Evolutionary conservation across 1,140 invertebrate genomes (phyloP).

Genomic region (Heliconius himera): DNA sequence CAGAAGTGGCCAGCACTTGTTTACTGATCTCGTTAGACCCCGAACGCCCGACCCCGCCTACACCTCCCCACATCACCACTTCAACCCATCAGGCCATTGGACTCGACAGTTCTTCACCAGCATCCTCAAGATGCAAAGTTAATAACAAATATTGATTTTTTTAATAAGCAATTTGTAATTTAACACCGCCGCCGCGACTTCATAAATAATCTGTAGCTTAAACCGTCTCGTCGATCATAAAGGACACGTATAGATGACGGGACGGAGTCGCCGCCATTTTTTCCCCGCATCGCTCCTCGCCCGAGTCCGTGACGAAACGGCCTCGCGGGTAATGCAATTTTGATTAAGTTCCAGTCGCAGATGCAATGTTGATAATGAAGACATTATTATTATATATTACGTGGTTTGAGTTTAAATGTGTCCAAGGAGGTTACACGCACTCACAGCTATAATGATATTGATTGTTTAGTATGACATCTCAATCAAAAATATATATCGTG

Average conservation of each 20-base stretch:
- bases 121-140: slow-evolving; percentile 38
- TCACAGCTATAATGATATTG: neutral
- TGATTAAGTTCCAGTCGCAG: slow-evolving; percentile 64
- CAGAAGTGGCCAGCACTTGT: slow-evolving; percentile 63
- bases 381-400: slow-evolving; percentile 61
- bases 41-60: slow-evolving; percentile 57
- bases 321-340: slow-evolving; percentile 71
- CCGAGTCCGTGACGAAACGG: slow-evolving; percentile 63
- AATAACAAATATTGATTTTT: slow-evolving; percentile 48
- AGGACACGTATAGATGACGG: slow-evolving; percentile 48
- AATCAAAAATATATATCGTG: neutral
- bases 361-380: slow-evolving; percentile 58
- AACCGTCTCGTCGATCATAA: slow-evolving; percentile 59
- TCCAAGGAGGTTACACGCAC: slow-evolving; percentile 26
- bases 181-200: slow-evolving; percentile 11
- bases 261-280: slow-evolving; percentile 50
- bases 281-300: slow-evolving; percentile 49
- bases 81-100: slow-evolving; percentile 46
- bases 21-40: slow-evolving; percentile 73
- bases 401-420: slow-evolving; percentile 47
- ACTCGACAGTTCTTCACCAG: slow-evolving; percentile 46
- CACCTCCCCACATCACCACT: slow-evolving; percentile 45
- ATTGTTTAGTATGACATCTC: neutral
- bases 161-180: slow-evolving; percentile 32
- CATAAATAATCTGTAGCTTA: slow-evolving; percentile 42